Base-by-base conservation (phyloP, 2,888 invertebrate genomes). In the Ypsolopha sequella region DNA sequence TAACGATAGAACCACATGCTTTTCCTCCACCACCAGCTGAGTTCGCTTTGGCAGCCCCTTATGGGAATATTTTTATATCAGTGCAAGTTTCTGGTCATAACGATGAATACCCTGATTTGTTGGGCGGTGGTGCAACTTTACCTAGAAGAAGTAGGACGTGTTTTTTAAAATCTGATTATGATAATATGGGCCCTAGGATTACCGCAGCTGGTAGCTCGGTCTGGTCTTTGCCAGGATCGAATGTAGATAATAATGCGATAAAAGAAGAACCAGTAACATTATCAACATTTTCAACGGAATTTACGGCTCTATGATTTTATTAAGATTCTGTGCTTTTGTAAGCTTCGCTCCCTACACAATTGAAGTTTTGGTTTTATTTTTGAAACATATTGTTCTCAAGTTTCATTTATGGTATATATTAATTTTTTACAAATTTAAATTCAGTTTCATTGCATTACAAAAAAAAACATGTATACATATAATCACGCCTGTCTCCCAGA, bases 181-280 rank as follows among this genome's bases (percentile, higher is more conserved):
- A 96, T 80, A 95, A 95, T 80, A 94, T 95, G 93, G 95, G 95
- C 7, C 93, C 95, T 51, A 89, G 95, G 58, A 94, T 95, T 50
- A 96, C 95, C 8, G 95, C 95, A 38, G 94, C 94, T 56, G 96
- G 96, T 48, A 95, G 94, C 71, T 95, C 95, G 7, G 94, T 93
- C 34, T 91, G 95, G 70, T 95, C 95, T 35, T 87, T 96, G 58
- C 93, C 94, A 56, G 94, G 77, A 56, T 73, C 77, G 56, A 80
- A 82, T 60, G 66, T 58, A 55, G 76, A 78, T 56, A 72, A 60
- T 44, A 58, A 59, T 56, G 56, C 58, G 13, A 69, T 68, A 39
- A 74, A 67, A 53, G 69, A 76, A 9, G 52, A 70, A 46, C 65
- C 66, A 41, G 66, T 72, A 59, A 68, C 78, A 48, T 58, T 82